A percentile compares a stretch with the other conserved stretches of the same genome.
phyloP scores from a whole-genome alignment of 2,113 vertebrate species.

The Takifugu flavidus region DNA sequence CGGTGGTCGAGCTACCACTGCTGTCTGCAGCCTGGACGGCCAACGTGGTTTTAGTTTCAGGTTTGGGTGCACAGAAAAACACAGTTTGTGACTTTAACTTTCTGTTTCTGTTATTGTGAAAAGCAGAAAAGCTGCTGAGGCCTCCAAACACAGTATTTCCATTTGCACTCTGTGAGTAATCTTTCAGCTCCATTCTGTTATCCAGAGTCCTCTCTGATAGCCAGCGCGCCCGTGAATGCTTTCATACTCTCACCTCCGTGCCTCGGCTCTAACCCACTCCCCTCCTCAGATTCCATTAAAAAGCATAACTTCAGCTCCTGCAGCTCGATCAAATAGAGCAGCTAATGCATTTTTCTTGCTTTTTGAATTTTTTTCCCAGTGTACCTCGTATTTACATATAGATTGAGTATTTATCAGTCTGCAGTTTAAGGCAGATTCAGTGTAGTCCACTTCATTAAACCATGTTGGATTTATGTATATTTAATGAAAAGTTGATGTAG shows the following conservation, averaged over 20 bases:
- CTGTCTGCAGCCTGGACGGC: too few species aligned
- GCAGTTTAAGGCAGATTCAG: constrained; percentile 68
- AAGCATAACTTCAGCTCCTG: constrained; percentile 71
- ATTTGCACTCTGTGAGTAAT: constrained; percentile 63
- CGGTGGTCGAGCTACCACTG: too few species aligned
- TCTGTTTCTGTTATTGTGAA: constrained; percentile 32
- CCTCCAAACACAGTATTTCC: constrained; percentile 63
- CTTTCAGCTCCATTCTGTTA: constrained; percentile 61
- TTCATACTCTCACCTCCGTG: constrained; percentile 53
- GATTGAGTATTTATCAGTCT: constrained; percentile 80
- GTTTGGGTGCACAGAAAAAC: background rate
- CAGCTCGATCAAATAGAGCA: constrained; percentile 69
- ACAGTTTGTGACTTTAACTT: constrained; percentile 47
- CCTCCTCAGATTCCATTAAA: constrained; percentile 75
- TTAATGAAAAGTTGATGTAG: constrained; percentile 74
- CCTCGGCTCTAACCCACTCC: constrained; percentile 52
- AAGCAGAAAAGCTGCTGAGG: constrained; percentile 63
- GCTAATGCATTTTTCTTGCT: constrained; percentile 71
- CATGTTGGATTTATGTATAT: constrained; percentile 76
- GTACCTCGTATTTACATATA: constrained; percentile 80
- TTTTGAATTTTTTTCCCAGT: constrained; percentile 48
- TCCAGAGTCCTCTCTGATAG: constrained; percentile 61
- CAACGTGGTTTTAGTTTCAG: background rate
- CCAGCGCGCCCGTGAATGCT: constrained; percentile 55
- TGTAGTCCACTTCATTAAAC: constrained; percentile 72